phyloP scores from a whole-genome alignment of 2,888 invertebrate species.

The Agriopis marginaria region DNA sequence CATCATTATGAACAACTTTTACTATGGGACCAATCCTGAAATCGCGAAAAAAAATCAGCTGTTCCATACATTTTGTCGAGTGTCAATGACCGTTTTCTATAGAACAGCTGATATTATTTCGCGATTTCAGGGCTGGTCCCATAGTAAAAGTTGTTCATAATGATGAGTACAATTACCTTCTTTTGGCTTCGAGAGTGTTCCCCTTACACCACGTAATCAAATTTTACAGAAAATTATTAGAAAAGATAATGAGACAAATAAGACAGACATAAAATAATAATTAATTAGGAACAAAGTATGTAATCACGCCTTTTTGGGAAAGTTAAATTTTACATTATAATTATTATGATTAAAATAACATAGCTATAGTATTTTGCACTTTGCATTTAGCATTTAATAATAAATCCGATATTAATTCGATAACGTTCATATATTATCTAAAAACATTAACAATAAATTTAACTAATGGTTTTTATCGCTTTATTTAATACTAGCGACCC shows the following conservation, averaged over 20 bases:
- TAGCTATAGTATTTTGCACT: not conserved
- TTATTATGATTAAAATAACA: slow-evolving; percentile 1
- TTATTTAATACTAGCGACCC: too few species aligned
- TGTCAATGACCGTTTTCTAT: too few species aligned
- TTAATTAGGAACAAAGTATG: slow-evolving; percentile 9
- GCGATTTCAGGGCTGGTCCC: too few species aligned
- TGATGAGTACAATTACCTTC: too few species aligned
- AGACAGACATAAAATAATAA: not conserved
- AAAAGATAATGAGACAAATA: not conserved
- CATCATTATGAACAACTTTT: too few species aligned
- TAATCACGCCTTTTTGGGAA: not conserved
- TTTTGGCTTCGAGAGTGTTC: too few species aligned
- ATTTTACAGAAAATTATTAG: not conserved
- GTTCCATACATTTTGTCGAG: too few species aligned
- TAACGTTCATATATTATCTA: slow-evolving; percentile 48
- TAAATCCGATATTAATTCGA: slow-evolving; percentile 58
- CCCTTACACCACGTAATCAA: too few species aligned
- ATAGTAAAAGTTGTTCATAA: too few species aligned
- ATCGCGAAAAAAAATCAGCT: too few species aligned
- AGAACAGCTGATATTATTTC: too few species aligned
- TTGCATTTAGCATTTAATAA: slow-evolving; percentile 54
- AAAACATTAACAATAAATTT: slow-evolving; percentile 34
- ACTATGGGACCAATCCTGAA: too few species aligned
- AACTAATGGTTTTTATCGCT: slow-evolving; percentile 30
- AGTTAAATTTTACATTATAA: not conserved